These are phyloP conservation scores for Zoanthus gigantus DNA, from an alignment of 92 coral and sea anemone genomes.

Conservation along the genomic window DNA sequence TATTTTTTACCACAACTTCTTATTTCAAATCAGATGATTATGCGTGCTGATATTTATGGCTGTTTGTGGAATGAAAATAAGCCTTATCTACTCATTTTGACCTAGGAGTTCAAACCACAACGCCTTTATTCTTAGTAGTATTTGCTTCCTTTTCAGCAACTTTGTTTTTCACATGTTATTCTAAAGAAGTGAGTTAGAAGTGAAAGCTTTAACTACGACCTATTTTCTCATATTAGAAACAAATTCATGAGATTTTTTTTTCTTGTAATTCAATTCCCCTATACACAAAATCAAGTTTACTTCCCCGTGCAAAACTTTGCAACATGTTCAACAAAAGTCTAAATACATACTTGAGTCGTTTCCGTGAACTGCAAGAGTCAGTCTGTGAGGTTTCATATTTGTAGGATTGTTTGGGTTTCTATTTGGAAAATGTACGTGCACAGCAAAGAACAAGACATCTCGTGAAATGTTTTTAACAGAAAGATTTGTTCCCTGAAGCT, in stretches of 20 bases:
- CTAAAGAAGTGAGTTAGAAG: not conserved
- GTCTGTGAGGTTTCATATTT: not conserved
- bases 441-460: not conserved
- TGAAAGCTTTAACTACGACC: not conserved
- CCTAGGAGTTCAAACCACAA: not conserved
- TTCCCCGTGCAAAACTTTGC: not conserved
- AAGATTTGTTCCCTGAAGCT: not conserved
- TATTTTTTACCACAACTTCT: not conserved
- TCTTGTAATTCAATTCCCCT: not conserved
- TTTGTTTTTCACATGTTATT: not conserved
- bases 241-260: not conserved
- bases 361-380: not conserved
- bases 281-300: not conserved
- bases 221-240: not conserved
- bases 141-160: not conserved
- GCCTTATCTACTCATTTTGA: no score
- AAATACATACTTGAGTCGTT: conserved; percentile 10
- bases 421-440: conserved; percentile 1
- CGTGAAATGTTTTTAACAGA: not conserved
- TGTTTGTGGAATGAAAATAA: not conserved
- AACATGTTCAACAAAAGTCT: not conserved
- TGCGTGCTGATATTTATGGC: not conserved
- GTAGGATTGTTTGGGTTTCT: not conserved
- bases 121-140: not conserved
- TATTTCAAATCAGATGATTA: not conserved